A percentile compares a stretch with the other conserved stretches of the same genome.
These are phyloP conservation scores for Crioceris asparagi DNA, from an alignment of 2,888 invertebrate species.

Conservation along the genomic window DNA sequence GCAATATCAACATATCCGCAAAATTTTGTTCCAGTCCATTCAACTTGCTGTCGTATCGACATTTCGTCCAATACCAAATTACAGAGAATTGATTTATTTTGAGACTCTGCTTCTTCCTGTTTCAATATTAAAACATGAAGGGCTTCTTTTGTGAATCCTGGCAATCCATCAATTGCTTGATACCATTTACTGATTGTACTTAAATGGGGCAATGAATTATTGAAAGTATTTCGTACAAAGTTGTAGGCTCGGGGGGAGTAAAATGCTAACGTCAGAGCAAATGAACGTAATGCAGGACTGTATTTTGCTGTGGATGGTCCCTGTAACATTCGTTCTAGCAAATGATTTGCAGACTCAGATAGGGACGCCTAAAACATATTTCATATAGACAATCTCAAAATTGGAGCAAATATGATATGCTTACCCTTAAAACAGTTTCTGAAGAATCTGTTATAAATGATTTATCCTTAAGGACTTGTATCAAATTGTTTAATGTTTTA, in stretches of 20 bases:
- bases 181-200: conserved; percentile 17
- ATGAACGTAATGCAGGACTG: conserved; percentile 7
- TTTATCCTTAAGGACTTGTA: conserved; percentile 5
- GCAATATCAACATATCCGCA: conserved; percentile 23
- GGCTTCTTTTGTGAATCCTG: conserved; percentile 20
- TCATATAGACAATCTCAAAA: neutral
- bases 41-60: conserved; percentile 18
- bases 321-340: conserved; percentile 7
- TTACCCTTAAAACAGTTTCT: conserved; percentile 5
- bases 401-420: neutral
- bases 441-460: conserved; percentile 3
- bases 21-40: conserved; percentile 18
- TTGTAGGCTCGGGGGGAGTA: conserved; percentile 9
- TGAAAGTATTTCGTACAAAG: conserved; percentile 12
- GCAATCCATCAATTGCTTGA: conserved; percentile 14
- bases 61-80: conserved; percentile 24
- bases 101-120: conserved; percentile 1
- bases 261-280: conserved; percentile 13
- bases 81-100: conserved; percentile 10
- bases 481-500: neutral
- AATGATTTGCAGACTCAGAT: conserved; percentile 3
- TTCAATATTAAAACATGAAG: conserved; percentile 14
- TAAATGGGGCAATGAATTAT: conserved; percentile 12
- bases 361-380: conserved; percentile 9
- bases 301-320: conserved; percentile 8